These are phyloP conservation scores for Epizoanthus rinbou DNA, from an alignment of 92 coral and sea anemone genomes.

Conservation along the genomic window DNA sequence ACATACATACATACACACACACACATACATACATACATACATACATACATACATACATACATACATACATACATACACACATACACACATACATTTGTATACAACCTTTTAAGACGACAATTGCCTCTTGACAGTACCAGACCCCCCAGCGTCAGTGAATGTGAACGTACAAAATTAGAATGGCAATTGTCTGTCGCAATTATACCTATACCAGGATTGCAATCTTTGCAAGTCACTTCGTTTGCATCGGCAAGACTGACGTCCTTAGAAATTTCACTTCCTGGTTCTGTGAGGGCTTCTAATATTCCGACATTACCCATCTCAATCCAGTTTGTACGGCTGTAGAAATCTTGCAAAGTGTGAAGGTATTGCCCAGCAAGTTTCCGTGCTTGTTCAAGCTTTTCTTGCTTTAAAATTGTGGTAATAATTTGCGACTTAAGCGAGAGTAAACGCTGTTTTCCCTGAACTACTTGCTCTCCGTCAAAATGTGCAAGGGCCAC, in stretches of 20 bases:
- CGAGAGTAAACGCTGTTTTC: constrained; percentile 43
- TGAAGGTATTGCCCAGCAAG: constrained; percentile 62
- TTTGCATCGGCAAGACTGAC: constrained; percentile 46
- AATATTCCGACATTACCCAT: constrained; percentile 47
- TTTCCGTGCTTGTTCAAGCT: constrained; percentile 54
- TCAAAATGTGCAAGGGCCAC: constrained; percentile 64
- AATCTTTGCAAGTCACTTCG: constrained; percentile 52
- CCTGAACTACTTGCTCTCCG: constrained; percentile 57
- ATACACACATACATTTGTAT: too few species aligned
- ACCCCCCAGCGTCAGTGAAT: too few species aligned
- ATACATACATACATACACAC: too few species aligned
- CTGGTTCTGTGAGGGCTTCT: constrained; percentile 43
- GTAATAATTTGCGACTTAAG: constrained; percentile 56
- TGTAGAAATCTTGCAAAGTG: constrained; percentile 77
- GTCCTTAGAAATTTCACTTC: constrained; percentile 32
- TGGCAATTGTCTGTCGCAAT: too few species aligned
- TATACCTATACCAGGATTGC: too few species aligned
- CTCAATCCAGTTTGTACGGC: constrained; percentile 78
- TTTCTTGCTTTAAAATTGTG: constrained; percentile 37
- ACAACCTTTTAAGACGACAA: too few species aligned
- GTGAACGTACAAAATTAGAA: too few species aligned
- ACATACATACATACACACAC: too few species aligned
- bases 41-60: too few species aligned
- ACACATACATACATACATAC: too few species aligned
- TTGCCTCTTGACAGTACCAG: too few species aligned